phyloP scores from a whole-genome alignment of 1,140 invertebrate genomes.

The Nymphalis io region DNA sequence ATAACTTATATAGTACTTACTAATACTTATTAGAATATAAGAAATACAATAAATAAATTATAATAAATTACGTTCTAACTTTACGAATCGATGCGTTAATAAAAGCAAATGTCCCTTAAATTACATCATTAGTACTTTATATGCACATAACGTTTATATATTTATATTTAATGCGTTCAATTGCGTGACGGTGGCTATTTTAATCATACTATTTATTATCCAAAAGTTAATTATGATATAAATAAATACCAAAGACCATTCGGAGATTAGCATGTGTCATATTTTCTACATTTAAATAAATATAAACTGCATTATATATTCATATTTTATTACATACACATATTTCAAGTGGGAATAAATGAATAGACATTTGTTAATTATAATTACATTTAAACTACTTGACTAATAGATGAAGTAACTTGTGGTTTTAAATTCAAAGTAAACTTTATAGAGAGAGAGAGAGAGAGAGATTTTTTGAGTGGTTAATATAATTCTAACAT shows the following conservation, averaged over 20 bases:
- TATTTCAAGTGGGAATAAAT: no score
- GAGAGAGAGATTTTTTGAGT: no score
- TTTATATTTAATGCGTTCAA: constrained; percentile 15
- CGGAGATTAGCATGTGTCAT: not conserved
- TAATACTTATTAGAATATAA: no score
- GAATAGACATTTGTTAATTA: not conserved
- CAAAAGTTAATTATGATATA: constrained; percentile 28
- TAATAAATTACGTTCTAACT: constrained; percentile 7
- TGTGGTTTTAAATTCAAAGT: no score
- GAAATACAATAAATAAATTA: constrained; percentile 1
- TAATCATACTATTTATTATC: constrained; percentile 12
- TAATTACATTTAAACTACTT: not conserved
- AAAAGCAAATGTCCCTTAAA: not conserved
- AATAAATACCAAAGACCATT: constrained; percentile 9
- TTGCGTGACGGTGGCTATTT: constrained; percentile 10
- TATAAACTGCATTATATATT: not conserved
- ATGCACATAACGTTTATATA: no score
- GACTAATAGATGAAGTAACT: not conserved
- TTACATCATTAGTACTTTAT: not conserved
- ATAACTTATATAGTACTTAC: not conserved
- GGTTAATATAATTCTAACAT: no score
- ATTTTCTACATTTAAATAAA: constrained; percentile 6
- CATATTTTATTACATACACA: no score
- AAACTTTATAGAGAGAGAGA: no score
- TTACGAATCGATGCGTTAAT: constrained; percentile 18